phyloP scores from a whole-genome alignment of 2,888 invertebrate genomes.

The Metellina segmentata region DNA sequence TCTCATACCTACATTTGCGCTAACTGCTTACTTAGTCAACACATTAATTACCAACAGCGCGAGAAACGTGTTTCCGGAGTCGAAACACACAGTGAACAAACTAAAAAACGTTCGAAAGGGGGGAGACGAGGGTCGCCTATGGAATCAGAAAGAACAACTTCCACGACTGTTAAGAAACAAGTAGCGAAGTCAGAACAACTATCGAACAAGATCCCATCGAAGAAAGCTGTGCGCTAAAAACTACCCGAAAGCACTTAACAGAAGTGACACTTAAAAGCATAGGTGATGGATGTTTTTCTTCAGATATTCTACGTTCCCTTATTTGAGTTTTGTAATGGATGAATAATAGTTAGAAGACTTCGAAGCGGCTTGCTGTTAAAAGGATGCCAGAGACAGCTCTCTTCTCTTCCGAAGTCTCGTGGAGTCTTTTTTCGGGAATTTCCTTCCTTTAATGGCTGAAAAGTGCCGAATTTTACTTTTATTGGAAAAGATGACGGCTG shows the following conservation, averaged over 20 bases:
- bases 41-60: too few species aligned
- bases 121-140: too few species aligned
- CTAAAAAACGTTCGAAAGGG: too few species aligned
- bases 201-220: not conserved
- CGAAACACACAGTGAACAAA: too few species aligned
- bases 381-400: not conserved
- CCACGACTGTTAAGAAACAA: not conserved
- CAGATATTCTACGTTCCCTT: not conserved
- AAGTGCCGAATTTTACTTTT: not conserved
- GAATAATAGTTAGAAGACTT: constrained; percentile 16
- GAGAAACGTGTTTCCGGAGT: too few species aligned
- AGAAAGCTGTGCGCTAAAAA: constrained; percentile 3
- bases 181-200: not conserved
- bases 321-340: constrained; percentile 32
- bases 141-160: not conserved
- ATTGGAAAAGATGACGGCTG: not conserved
- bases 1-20: too few species aligned
- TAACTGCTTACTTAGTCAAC: too few species aligned
- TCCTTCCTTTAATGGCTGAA: not conserved
- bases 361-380: constrained; percentile 5
- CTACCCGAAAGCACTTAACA: constrained; percentile 34
- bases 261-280: constrained; percentile 22
- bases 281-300: constrained; percentile 32
- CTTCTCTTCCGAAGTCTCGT: not conserved
- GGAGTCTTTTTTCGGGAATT: not conserved